A percentile compares a stretch with the other conserved stretches of the same genome.
phyloP scores from a whole-genome alignment of 1,140 invertebrate genomes.

The Zaprionus inermis region DNA sequence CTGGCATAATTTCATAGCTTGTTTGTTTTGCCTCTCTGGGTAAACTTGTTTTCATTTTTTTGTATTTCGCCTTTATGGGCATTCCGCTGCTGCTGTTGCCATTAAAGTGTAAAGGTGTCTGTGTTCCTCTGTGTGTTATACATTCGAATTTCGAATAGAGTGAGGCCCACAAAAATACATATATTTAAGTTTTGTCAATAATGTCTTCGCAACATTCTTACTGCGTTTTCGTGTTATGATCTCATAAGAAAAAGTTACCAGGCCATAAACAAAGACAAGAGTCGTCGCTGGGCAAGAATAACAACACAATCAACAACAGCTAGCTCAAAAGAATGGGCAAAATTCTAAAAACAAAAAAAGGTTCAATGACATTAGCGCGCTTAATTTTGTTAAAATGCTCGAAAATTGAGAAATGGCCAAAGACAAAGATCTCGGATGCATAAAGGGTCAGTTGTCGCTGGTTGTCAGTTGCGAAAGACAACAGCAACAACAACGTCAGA shows the following conservation, averaged over 20 bases:
- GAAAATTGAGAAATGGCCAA: constrained; percentile 45
- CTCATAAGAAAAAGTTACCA: constrained; percentile 76
- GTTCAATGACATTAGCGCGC: constrained; percentile 65
- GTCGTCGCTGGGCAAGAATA: constrained; percentile 2
- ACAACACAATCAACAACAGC: constrained; percentile 24
- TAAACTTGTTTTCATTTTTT: constrained; percentile 66
- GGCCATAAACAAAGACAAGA: constrained; percentile 31
- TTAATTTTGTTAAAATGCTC: constrained; percentile 27
- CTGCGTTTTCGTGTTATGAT: constrained; percentile 64
- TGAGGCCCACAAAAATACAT: constrained; percentile 12
- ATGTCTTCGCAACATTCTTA: constrained; percentile 32
- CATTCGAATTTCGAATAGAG: constrained; percentile 44
- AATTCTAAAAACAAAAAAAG: constrained; percentile 36
- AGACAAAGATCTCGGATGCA: constrained; percentile 41
- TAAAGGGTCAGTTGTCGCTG: constrained; percentile 29
- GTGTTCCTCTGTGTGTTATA: constrained; percentile 20
- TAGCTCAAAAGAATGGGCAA: constrained; percentile 30
- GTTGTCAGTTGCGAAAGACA: constrained; percentile 11
- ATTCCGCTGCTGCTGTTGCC: constrained; percentile 33
- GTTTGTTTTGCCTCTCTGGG: constrained; percentile 49
- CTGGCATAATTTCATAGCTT: constrained; percentile 43
- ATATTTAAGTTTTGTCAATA: constrained; percentile 68
- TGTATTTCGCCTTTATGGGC: constrained; percentile 41
- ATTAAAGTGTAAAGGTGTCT: constrained; percentile 39
- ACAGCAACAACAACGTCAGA: neutral